Base-by-base conservation (phyloP, 2,113 vertebrate species). In the Amphiprion ocellaris region DNA sequence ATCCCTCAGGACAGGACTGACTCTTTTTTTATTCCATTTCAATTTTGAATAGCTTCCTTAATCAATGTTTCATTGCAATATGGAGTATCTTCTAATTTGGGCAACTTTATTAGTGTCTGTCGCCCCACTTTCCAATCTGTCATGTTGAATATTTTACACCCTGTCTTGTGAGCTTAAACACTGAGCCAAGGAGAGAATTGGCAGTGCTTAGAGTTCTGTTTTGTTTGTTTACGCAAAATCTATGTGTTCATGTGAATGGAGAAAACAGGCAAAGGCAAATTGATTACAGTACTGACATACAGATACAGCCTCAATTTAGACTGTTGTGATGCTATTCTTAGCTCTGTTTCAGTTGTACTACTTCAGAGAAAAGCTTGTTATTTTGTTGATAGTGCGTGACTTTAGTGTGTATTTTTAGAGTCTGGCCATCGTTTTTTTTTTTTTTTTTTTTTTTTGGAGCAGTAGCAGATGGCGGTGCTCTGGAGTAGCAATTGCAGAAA, bases 81-180 rank as follows among this genome's bases (percentile, higher is more conserved):
- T 91, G 89, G 82, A 82, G 28, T 44, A 33, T 83, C 75, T 78
- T 93, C 86, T 92, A 86, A 90, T 91, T 91, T 54, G 16, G 81
- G 60, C 65, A 67, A 12, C 65, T 86, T 85, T 69, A 86, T 91
- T 87, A 83, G 73, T 66, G 56, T 90, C 79, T 81, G 68, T 71
- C 65, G 71, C 49, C 87, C 92, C 85, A 92, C 49, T 92, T 93
- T 90, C 75, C 93, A 93, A 92, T 93, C 92, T 94, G 92, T 74
- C 72, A 28, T 66, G 16, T 59, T 95, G 52, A 93, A 95, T 94
- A 91, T 94, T 95, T 95, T 78, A 93, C 83, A 77, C 4, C 3
- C 69, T 46, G 39, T 74, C 71, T 30, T 69, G 54, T 74, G 76
- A 69, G 26, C 14, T 83, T 39, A 28, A 46, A 67, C 16, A 61